Conservation (phyloP, 2,888 invertebrate species). For the Leistus spinibarbis region DNA sequence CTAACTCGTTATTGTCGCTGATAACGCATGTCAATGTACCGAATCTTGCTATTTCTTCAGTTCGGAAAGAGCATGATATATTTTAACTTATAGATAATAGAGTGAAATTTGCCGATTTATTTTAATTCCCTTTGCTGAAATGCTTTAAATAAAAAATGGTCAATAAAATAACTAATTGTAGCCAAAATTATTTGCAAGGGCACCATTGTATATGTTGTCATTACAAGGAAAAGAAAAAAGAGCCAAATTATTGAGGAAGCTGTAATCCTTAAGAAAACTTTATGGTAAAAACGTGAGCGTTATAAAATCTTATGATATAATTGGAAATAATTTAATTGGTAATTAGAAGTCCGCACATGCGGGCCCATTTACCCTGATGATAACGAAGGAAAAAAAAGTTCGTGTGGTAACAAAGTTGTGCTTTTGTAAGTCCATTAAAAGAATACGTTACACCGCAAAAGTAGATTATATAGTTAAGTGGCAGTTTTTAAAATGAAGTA, state of each 20-base stretch:
- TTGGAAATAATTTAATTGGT: background rate
- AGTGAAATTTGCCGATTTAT: too few relatives aligned
- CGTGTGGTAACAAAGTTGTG: background rate
- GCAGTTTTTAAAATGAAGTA: constrained; percentile 20
- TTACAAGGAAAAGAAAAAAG: background rate
- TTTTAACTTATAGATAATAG: too few relatives aligned
- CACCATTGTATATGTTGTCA: too few relatives aligned
- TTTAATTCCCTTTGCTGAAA: too few relatives aligned
- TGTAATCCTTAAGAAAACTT: background rate
- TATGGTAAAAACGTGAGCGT: background rate
- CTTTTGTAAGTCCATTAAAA: constrained; percentile 3
- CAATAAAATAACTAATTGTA: too few relatives aligned
- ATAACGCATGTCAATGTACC: too few relatives aligned
- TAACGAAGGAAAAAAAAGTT: background rate
- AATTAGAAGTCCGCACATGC: background rate
- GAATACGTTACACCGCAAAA: background rate
- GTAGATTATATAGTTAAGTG: constrained; percentile 10
- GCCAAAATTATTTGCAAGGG: too few relatives aligned
- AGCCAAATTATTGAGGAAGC: background rate
- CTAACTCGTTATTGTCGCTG: too few relatives aligned
- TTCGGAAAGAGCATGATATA: too few relatives aligned
- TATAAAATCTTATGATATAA: background rate
- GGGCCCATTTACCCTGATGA: background rate
- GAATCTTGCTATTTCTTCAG: too few relatives aligned
- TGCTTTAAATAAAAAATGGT: too few relatives aligned